A percentile compares a stretch with the other conserved stretches of the same genome.
These are phyloP conservation scores for Diaperis boleti DNA, from an alignment of 2,888 invertebrate species.

Conservation along the genomic window DNA sequence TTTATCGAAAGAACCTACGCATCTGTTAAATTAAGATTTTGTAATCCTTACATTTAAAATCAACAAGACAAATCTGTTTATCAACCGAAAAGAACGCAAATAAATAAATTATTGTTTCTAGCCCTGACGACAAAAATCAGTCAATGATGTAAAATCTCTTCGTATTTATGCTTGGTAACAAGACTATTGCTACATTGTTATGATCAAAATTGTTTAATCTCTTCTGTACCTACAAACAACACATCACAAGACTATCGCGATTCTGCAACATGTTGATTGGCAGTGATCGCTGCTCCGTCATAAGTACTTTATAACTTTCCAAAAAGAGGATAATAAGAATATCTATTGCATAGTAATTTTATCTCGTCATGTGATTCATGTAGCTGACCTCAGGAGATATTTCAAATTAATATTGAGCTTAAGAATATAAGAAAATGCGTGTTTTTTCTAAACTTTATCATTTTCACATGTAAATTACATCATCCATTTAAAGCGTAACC, in stretches of 20 bases:
- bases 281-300: slow-evolving; percentile 13
- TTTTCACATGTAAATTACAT: not conserved
- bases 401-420: not conserved
- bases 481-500: not conserved
- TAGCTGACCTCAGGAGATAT: slow-evolving; percentile 1
- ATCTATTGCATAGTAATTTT: slow-evolving; percentile 5
- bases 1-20: too few relatives aligned
- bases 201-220: slow-evolving; percentile 15
- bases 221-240: not conserved
- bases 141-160: too few relatives aligned
- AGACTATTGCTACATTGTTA: slow-evolving; percentile 24
- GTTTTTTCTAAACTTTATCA: not conserved
- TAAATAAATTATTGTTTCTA: too few relatives aligned
- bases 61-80: too few relatives aligned
- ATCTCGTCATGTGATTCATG: slow-evolving; percentile 21
- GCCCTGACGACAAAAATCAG: too few relatives aligned
- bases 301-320: slow-evolving; percentile 9
- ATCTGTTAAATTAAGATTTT: too few relatives aligned
- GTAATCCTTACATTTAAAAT: too few relatives aligned
- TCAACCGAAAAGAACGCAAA: too few relatives aligned
- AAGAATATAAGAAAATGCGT: not conserved
- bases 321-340: not conserved
- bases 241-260: slow-evolving; percentile 11
- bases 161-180: slow-evolving; percentile 22
- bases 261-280: slow-evolving; percentile 33